These are phyloP conservation scores for Natrix natrix DNA, from an alignment of 2,797 vertebrate genomes.

Conservation along the genomic window DNA sequence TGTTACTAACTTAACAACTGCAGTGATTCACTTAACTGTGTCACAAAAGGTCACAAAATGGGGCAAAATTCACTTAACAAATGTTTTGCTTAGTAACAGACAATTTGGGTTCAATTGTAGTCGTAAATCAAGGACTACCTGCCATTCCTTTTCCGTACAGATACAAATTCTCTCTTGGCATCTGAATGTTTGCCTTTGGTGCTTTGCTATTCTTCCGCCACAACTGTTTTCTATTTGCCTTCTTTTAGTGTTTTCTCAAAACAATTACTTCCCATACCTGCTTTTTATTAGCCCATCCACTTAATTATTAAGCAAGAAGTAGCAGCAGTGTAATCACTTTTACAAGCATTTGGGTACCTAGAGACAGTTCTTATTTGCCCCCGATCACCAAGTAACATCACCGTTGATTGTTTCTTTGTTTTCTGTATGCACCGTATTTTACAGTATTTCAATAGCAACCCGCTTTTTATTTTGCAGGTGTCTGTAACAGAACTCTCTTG, in stretches of 20 bases:
- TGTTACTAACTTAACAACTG: background rate
- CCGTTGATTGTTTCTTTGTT: background rate
- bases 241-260: background rate
- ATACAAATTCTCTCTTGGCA: background rate
- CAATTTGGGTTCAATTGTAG: background rate
- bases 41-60: background rate
- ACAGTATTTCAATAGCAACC: background rate
- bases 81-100: background rate
- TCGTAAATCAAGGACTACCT: background rate
- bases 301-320: background rate
- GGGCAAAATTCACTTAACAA: background rate
- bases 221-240: background rate
- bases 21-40: background rate
- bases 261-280: background rate
- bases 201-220: background rate
- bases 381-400: background rate
- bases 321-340: background rate
- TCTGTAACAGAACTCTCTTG: background rate
- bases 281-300: background rate
- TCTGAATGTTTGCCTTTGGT: background rate
- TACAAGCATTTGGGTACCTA: background rate
- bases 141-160: background rate
- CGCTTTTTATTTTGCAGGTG: background rate
- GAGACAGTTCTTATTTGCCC: background rate
- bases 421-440: background rate